Conservation (phyloP, 1,140 invertebrate species). For the Apis dorsata region DNA sequence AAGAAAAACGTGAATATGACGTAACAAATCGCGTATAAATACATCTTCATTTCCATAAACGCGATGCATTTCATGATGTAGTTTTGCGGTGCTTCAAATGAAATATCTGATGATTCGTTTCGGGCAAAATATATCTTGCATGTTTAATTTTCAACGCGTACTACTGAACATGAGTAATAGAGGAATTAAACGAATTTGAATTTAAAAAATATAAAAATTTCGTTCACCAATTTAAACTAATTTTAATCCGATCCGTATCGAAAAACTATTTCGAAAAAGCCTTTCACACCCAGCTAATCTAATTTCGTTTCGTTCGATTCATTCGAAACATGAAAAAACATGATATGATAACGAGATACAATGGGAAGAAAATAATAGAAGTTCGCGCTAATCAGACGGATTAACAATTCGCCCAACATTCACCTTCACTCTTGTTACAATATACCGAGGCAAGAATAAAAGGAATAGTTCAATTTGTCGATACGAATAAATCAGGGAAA, state of each 20-base stretch:
- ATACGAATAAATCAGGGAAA: neutral
- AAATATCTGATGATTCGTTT: no score
- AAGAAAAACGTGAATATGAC: neutral
- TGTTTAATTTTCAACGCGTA: neutral
- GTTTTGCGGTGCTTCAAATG: no score
- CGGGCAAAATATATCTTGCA: neutral
- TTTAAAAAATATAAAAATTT: neutral
- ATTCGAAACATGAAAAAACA: neutral
- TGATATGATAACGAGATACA: neutral
- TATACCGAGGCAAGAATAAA: no score
- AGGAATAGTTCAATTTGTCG: neutral
- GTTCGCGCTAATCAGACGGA: neutral
- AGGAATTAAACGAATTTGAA: neutral
- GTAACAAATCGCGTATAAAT: no score
- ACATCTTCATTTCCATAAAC: no score
- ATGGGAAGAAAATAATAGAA: neutral
- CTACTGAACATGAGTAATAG: neutral
- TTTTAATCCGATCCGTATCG: neutral
- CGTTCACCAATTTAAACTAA: no score
- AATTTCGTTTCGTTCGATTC: neutral
- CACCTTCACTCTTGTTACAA: neutral
- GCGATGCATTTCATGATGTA: no score
- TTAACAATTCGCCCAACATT: neutral
- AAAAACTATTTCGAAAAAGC: neutral
- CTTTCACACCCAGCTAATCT: neutral